phyloP scores from a whole-genome alignment of 2,888 invertebrate genomes.

The Cremastinae sp. region DNA sequence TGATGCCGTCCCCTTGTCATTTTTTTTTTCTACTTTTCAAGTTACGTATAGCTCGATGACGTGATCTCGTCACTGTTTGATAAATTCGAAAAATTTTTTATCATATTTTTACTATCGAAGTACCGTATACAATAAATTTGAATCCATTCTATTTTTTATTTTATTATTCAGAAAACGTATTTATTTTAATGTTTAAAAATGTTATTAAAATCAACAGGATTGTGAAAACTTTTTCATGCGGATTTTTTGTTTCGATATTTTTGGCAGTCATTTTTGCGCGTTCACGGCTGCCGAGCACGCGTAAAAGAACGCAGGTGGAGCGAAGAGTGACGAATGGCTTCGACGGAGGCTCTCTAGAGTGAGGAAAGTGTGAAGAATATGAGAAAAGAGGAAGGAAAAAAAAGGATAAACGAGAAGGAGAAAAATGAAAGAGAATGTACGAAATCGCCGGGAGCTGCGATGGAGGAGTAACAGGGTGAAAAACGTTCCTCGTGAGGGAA shows the following conservation, averaged over 20 bases:
- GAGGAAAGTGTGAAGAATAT: slow-evolving; percentile 36
- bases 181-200: background rate
- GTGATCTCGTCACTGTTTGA: background rate
- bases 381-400: slow-evolving; percentile 8
- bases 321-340: slow-evolving; percentile 56
- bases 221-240: slow-evolving; percentile 1
- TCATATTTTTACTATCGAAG: too few species aligned
- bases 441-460: slow-evolving; percentile 33
- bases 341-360: slow-evolving; percentile 40
- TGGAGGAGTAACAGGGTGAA: slow-evolving; percentile 33
- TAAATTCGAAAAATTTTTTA: background rate
- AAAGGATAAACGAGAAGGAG: background rate
- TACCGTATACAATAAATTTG: too few species aligned
- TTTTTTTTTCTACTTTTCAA: background rate
- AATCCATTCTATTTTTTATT: too few species aligned
- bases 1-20: slow-evolving; percentile 20
- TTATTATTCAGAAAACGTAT: too few species aligned
- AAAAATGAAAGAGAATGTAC: slow-evolving; percentile 7
- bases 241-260: slow-evolving; percentile 28
- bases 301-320: slow-evolving; percentile 32
- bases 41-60: too few species aligned
- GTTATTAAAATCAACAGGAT: slow-evolving; percentile 1
- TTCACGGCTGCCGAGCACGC: slow-evolving; percentile 24
- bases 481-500: slow-evolving; percentile 15
- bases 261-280: slow-evolving; percentile 26